Evolutionary conservation across 2,888 invertebrate genomes (phyloP).

Genomic region (Uropetala carovei): DNA sequence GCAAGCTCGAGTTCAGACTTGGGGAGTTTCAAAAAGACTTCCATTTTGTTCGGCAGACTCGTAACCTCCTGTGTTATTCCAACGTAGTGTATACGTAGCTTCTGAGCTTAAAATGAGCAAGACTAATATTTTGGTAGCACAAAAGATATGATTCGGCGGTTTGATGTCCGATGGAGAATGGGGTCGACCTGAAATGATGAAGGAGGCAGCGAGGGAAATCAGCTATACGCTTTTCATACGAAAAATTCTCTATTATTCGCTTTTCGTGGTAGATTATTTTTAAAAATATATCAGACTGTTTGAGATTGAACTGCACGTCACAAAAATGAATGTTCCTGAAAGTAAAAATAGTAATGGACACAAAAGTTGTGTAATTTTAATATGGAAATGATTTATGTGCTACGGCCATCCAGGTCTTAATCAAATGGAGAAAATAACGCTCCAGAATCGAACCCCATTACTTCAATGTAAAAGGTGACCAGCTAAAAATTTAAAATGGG

Average conservation of each 20-base stretch:
- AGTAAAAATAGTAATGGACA: too few species aligned
- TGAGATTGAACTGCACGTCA: too few species aligned
- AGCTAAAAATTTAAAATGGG: too few species aligned
- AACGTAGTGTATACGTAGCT: not conserved
- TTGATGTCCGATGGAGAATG: not conserved
- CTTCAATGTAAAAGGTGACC: too few species aligned
- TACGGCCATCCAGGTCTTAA: too few species aligned
- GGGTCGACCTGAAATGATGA: not conserved
- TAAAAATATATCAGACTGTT: too few species aligned
- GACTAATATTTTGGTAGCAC: conserved; percentile 5
- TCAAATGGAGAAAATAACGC: too few species aligned
- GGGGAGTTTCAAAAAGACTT: not conserved
- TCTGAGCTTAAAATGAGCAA: not conserved
- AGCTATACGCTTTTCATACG: not conserved
- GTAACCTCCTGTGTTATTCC: not conserved
- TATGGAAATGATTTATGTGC: too few species aligned
- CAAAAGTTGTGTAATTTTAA: too few species aligned
- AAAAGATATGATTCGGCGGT: not conserved
- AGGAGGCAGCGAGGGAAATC: not conserved
- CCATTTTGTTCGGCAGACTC: conserved; percentile 1
- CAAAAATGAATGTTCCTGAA: too few species aligned
- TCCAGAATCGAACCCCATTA: too few species aligned
- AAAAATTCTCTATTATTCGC: not conserved
- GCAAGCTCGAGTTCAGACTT: not conserved
- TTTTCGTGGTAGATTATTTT: not conserved